Evolutionary conservation across 1,140 invertebrate genomes (phyloP), one percentile per base, ranked within the genome.

Genomic region (Drosophila pandora): DNA sequence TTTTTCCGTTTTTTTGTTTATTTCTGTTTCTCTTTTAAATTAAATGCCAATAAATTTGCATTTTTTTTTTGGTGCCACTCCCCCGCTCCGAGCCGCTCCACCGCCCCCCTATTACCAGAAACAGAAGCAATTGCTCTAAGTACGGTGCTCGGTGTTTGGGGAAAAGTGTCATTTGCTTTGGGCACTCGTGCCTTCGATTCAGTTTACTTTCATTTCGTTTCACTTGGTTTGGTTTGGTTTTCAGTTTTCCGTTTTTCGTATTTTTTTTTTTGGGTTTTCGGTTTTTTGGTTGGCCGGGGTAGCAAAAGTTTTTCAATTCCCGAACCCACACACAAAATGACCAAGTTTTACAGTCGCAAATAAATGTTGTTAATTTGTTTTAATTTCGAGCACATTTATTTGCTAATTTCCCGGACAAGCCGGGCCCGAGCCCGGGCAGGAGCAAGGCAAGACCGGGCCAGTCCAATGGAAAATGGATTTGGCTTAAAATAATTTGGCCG

Each of bases 341-440:
- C 76, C 77, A 85, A 84, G 67, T 85, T 85, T 85, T 61, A 81
- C 75, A 77, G 77, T 75, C 72, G 64, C 68, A 82, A 85, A 81
- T 87, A 85, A 85, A 85, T 81, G 81, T 85, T 85, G 82, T 87
- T 85, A 85, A 85, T 85, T 85, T 81, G 81, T 87, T 87, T 85
- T 87, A 76, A 81, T 85, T 78, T 75, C 82, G 56, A 25, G 61
- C 60, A 70, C 72, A 80, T 80, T 80, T 76, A 79, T 74, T 79
- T 75, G 72, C 67, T 70, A 80, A 80, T 80, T 80, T 71, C 53
- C 58, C 23, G 28, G 39, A 55, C 76, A 73, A 69, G 60, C 41
- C 41, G 17, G 41, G 5, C 41, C 13, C n/a, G n/a, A n/a, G n/a
- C n/a, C 17, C 17, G 17, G 17, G 17, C 17, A 17, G 17, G 17